phyloP scores from a whole-genome alignment of 2,113 vertebrate species.

The Phycodurus eques region DNA sequence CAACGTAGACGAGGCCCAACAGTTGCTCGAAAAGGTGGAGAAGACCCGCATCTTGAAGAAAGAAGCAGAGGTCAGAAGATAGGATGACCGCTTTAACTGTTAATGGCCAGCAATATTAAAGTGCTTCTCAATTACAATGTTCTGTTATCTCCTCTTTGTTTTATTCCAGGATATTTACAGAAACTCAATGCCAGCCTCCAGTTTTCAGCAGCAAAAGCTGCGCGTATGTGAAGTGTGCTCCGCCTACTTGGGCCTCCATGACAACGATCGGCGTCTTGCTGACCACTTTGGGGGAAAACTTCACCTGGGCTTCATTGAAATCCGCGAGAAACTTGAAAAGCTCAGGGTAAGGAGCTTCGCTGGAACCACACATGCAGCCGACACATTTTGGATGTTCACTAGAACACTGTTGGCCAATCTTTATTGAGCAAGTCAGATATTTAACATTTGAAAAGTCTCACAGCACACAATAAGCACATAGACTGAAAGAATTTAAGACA shows the following conservation, averaged over 20 bases:
- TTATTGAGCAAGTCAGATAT: neutral
- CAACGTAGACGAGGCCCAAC: constrained; percentile 96
- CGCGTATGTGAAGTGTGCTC: constrained; percentile 98
- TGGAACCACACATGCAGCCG: neutral
- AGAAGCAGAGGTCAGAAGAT: constrained; percentile 89
- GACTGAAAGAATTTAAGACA: no score
- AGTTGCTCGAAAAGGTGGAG: constrained; percentile 96
- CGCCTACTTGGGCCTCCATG: constrained; percentile 95
- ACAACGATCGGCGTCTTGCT: constrained; percentile 94
- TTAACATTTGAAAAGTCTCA: neutral
- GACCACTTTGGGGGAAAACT: constrained; percentile 98
- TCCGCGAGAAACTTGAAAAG: constrained; percentile 96
- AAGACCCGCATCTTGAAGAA: constrained; percentile 90
- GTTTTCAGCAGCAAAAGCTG: constrained; percentile 98
- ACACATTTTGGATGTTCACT: neutral
- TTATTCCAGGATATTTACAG: constrained; percentile 88
- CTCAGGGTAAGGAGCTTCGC: constrained; percentile 78
- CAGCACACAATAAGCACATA: no score
- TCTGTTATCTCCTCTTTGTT: constrained; percentile 3
- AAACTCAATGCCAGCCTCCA: constrained; percentile 98
- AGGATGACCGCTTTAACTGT: neutral
- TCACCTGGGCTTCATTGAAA: constrained; percentile 98
- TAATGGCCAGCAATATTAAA: neutral
- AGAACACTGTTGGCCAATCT: neutral
- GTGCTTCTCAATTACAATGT: neutral